These are phyloP conservation scores for Portevinia maculata DNA, from an alignment of 2,888 invertebrate genomes.

Conservation along the genomic window DNA sequence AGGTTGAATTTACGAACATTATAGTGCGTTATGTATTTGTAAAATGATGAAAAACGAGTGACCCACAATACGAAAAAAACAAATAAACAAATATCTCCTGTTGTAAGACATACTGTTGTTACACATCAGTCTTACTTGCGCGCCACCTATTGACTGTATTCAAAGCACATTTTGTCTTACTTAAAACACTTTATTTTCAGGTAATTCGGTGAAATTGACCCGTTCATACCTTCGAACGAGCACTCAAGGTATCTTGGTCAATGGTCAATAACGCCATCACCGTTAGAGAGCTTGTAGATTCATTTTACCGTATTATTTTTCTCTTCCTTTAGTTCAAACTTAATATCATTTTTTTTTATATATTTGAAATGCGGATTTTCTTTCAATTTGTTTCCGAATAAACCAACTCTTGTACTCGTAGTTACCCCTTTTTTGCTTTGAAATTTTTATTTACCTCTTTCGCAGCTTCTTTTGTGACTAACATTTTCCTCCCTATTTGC, in stretches of 20 bases:
- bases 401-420: constrained; percentile 33
- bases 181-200: constrained; percentile 71
- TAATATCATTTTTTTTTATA: neutral
- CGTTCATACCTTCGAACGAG: constrained; percentile 81
- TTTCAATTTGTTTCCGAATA: neutral
- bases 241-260: constrained; percentile 79
- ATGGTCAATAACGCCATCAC: constrained; percentile 40
- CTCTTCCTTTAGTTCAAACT: neutral
- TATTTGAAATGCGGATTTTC: constrained; percentile 2
- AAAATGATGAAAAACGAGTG: too few relatives aligned
- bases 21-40: too few relatives aligned
- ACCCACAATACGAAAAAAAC: too few relatives aligned
- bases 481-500: constrained; percentile 26
- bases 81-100: neutral
- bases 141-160: neutral
- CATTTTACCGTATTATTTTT: constrained; percentile 15
- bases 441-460: neutral
- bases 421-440: constrained; percentile 13
- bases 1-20: too few relatives aligned
- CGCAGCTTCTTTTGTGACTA: constrained; percentile 42
- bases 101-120: constrained; percentile 20
- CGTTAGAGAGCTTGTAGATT: constrained; percentile 35
- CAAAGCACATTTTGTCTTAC: constrained; percentile 16
- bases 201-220: constrained; percentile 79
- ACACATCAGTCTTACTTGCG: constrained; percentile 6